Percentiles rank a stretch among this genome's conserved stretches.
phyloP scores from a whole-genome alignment of 37 sponge, comb jelly and placozoan genomes.

The Theonella swinhoei region DNA sequence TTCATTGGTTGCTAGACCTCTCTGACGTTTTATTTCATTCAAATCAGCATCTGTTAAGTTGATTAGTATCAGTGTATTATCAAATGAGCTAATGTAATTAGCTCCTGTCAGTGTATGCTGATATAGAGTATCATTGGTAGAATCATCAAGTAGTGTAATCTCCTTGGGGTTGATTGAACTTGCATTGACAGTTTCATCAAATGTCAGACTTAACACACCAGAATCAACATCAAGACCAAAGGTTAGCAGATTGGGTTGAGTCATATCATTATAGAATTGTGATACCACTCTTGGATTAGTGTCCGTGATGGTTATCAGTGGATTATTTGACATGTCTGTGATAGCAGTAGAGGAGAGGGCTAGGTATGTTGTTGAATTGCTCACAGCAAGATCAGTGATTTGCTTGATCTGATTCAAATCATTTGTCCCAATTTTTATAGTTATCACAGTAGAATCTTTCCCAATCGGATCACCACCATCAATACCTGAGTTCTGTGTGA shows the following conservation, averaged over 20 bases:
- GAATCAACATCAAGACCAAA: constrained; percentile 79
- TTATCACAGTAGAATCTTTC: constrained; percentile 72
- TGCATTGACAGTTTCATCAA: constrained; percentile 85
- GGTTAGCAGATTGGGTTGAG: constrained; percentile 43
- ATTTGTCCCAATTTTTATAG: constrained; percentile 50
- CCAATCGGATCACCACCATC: constrained; percentile 53
- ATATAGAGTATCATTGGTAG: constrained; percentile 28
- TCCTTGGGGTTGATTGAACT: constrained; percentile 42
- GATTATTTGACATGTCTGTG: constrained; percentile 77
- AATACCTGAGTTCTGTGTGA: constrained; percentile 51
- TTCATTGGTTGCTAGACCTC: constrained; percentile 63
- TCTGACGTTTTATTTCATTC: constrained; percentile 81
- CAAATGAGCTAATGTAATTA: constrained; percentile 20
- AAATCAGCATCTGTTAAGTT: constrained; percentile 54
- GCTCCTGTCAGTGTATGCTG: constrained; percentile 55
- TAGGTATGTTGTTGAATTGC: constrained; percentile 50
- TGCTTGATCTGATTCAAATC: constrained; percentile 83
- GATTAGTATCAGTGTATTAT: constrained; percentile 51
- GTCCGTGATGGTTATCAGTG: constrained; percentile 18
- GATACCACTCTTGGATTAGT: neutral
- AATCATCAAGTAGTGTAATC: constrained; percentile 51
- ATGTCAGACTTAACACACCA: constrained; percentile 71
- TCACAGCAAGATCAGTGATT: constrained; percentile 60
- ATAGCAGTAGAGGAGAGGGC: constrained; percentile 27
- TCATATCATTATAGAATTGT: constrained; percentile 52